Evolutionary conservation across 2,888 invertebrate genomes (phyloP).

Genomic region (Iphiclides podalirius): DNA sequence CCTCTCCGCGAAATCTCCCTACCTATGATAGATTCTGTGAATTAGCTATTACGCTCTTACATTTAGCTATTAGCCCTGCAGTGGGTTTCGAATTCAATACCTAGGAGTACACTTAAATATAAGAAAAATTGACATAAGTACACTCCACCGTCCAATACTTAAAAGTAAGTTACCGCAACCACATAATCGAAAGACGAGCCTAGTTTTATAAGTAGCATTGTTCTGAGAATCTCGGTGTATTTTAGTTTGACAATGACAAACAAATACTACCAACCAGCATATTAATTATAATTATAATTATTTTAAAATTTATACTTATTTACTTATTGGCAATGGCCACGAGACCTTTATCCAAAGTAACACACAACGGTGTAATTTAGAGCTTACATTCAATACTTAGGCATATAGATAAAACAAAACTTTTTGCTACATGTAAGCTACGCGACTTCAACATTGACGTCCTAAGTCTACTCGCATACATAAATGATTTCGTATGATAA

Average conservation of each 20-base stretch:
- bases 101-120: conserved; percentile 25
- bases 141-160: conserved; percentile 29
- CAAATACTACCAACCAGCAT: no score
- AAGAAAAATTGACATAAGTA: conserved; percentile 36
- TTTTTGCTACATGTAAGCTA: no score
- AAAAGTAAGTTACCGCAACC: conserved; percentile 12
- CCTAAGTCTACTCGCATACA: conserved; percentile 1
- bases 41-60: no score
- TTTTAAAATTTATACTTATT: background rate
- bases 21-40: conserved; percentile 1
- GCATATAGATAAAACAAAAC: no score
- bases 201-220: conserved; percentile 35
- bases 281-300: no score
- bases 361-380: no score
- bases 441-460: background rate
- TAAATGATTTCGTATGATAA: background rate
- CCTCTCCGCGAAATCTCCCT: conserved; percentile 1
- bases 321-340: background rate
- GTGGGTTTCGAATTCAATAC: conserved; percentile 13
- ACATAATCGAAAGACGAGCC: background rate
- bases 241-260: conserved; percentile 7
- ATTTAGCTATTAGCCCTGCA: conserved; percentile 6
- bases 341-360: background rate
- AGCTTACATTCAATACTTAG: no score
- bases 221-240: conserved; percentile 42